Percentiles rank a stretch among this genome's conserved stretches.
phyloP scores from a whole-genome alignment of 2,113 vertebrate species.

The Callopanchax toddi region DNA sequence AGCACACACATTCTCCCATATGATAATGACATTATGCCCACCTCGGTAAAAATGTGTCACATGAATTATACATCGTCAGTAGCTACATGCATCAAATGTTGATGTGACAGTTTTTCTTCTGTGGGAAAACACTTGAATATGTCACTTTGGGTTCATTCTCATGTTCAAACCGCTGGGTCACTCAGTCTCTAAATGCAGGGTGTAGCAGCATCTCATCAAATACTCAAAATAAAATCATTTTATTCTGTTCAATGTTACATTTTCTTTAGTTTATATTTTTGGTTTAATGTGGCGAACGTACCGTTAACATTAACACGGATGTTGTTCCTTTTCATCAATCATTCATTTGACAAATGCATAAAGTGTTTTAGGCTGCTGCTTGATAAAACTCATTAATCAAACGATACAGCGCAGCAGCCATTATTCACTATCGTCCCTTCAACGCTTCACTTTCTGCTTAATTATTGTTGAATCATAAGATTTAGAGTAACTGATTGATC shows the following conservation, averaged over 20 bases:
- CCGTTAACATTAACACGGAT: slow-evolving; percentile 26
- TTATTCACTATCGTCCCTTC: slow-evolving; percentile 64
- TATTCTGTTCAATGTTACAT: slow-evolving; percentile 7
- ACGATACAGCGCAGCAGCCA: slow-evolving; percentile 28
- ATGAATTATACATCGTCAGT: slow-evolving; percentile 79
- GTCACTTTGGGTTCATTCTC: slow-evolving; percentile 57
- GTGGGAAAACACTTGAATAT: slow-evolving; percentile 41
- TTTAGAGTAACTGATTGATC: slow-evolving; percentile 53
- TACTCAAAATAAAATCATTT: slow-evolving; percentile 28
- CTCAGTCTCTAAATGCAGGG: slow-evolving; percentile 33
- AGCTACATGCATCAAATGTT: slow-evolving; percentile 66
- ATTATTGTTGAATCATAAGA: slow-evolving; percentile 56
- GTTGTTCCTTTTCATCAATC: slow-evolving; percentile 62
- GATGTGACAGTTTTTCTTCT: slow-evolving; percentile 70
- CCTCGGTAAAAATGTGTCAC: slow-evolving; percentile 77
- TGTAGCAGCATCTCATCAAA: slow-evolving; percentile 33
- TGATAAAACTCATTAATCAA: slow-evolving; percentile 67
- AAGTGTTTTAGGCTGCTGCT: slow-evolving; percentile 48
- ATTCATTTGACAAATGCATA: slow-evolving; percentile 50
- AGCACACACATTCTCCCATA: slow-evolving; percentile 74
- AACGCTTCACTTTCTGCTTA: slow-evolving; percentile 34
- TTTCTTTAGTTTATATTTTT: slow-evolving; percentile 7
- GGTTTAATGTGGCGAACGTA: slow-evolving; percentile 16
- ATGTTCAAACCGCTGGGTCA: slow-evolving; percentile 27
- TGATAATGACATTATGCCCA: slow-evolving; percentile 78